Base-by-base conservation (phyloP, 2,888 invertebrate species). In the Plutella xylostella region DNA sequence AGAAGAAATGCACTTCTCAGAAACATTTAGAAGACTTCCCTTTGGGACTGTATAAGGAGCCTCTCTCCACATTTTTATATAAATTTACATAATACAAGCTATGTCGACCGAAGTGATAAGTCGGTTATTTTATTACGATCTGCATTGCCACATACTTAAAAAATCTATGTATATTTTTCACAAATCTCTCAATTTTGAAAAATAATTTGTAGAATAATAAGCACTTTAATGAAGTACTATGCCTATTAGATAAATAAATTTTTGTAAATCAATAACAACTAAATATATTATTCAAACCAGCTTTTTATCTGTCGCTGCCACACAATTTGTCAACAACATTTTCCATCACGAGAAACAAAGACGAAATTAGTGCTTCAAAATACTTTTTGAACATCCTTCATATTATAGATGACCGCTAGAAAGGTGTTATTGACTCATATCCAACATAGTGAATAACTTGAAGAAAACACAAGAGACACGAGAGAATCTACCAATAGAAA, bases 1-100 rank as follows among this genome's bases (percentile, higher is more conserved):
- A 91, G 90, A 91, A 90, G 92, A 92, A 92, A 92, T 92, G 92
- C 92, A 92, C 92, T 90, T 90, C 87, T 88, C 88, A 88, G 91
- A 91, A 91, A 91, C 91, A 90, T 91, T 90, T 91, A 92, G 91
- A 92, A 92, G 91, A 91, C 90, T 86, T 85, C 83, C 85, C 82
- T 80, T 78, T 72, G 83, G 84, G 83, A 83, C 79, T 80, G 72
- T 74, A 59, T 63, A 64, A 58, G 72, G 74, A 75, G 72, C 61
- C 60, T 66, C 65, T 69, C 76, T 72, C 73, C 72, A 62, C 61
- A 71, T 58, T 68, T 62, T 68, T 61, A n/a, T 70, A 66, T 66
- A 67, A 45, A 42, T 70, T 73, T 72, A 68, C 73, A 75, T 71
- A 72, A 74, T 74, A 77, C 70, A 69, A 37, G 68, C 68, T 66